These are phyloP conservation scores for Enteromius fasciolatus DNA, from an alignment of 2,797 vertebrate genomes.

Conservation along the genomic window DNA sequence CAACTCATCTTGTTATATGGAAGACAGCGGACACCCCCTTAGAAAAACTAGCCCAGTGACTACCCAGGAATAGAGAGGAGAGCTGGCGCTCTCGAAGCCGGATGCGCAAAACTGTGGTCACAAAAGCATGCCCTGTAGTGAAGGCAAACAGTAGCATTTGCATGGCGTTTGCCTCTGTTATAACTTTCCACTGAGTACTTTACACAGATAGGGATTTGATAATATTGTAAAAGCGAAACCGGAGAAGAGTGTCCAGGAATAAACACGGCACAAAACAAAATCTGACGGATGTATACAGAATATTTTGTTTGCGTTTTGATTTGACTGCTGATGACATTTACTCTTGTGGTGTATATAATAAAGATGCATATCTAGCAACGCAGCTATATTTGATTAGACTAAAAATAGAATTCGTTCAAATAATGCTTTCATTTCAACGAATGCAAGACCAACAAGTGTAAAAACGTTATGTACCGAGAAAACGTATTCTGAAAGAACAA, in stretches of 20 bases:
- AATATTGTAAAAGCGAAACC: constrained; percentile 16
- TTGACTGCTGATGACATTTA: not conserved
- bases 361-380: not conserved
- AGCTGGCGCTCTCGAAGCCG: not conserved
- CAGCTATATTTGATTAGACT: not conserved
- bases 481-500: not conserved
- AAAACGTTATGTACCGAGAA: not conserved
- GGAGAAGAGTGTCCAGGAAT: not conserved
- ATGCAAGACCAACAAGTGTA: not conserved
- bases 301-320: not conserved
- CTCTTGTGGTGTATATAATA: not conserved
- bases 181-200: constrained; percentile 39
- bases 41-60: not conserved
- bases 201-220: constrained; percentile 47
- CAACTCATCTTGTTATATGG: constrained; percentile 48
- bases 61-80: constrained; percentile 46
- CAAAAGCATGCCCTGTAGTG: constrained; percentile 44
- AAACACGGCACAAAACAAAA: not conserved
- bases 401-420: not conserved
- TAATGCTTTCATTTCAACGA: not conserved
- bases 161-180: constrained; percentile 48
- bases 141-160: constrained; percentile 59
- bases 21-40: not conserved
- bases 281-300: not conserved
- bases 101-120: constrained; percentile 43